Evolutionary conservation across 2,797 vertebrate genomes (phyloP).

Genomic region (Silurus lanzhouensis): DNA sequence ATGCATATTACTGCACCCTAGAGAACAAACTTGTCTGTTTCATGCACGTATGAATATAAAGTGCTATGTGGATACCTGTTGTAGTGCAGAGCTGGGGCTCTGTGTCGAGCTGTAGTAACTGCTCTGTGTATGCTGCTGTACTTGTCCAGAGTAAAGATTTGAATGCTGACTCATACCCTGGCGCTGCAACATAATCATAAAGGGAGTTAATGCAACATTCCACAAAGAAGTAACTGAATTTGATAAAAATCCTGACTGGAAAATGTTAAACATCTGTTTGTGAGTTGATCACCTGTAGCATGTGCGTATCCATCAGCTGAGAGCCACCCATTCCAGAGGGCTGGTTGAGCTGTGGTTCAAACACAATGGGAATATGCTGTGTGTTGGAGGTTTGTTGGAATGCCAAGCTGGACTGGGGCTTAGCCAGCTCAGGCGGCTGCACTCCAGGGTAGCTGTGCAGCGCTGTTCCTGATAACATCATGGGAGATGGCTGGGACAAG

Average conservation of each 20-base stretch:
- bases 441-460: slow-evolving; percentile 93
- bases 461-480: slow-evolving; percentile 93
- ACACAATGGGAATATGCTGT: slow-evolving; percentile 95
- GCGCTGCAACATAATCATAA: slow-evolving; percentile 74
- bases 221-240: no score
- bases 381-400: slow-evolving; percentile 93
- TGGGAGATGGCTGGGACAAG: slow-evolving; percentile 90
- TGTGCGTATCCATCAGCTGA: slow-evolving; percentile 94
- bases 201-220: not conserved
- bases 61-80: slow-evolving; percentile 79
- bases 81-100: slow-evolving; percentile 89
- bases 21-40: not conserved
- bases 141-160: slow-evolving; percentile 94
- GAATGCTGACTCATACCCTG: slow-evolving; percentile 96
- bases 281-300: slow-evolving; percentile 84
- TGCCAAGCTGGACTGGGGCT: slow-evolving; percentile 91
- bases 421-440: slow-evolving; percentile 92
- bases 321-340: slow-evolving; percentile 93
- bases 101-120: slow-evolving; percentile 97
- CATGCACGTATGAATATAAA: not conserved
- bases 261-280: not conserved
- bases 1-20: not conserved
- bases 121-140: slow-evolving; percentile 94
- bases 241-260: not conserved
- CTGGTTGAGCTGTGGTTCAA: slow-evolving; percentile 94